These are phyloP conservation scores for Gadopsis bispinosus DNA, from an alignment of 2,797 vertebrate genomes.

Conservation along the genomic window DNA sequence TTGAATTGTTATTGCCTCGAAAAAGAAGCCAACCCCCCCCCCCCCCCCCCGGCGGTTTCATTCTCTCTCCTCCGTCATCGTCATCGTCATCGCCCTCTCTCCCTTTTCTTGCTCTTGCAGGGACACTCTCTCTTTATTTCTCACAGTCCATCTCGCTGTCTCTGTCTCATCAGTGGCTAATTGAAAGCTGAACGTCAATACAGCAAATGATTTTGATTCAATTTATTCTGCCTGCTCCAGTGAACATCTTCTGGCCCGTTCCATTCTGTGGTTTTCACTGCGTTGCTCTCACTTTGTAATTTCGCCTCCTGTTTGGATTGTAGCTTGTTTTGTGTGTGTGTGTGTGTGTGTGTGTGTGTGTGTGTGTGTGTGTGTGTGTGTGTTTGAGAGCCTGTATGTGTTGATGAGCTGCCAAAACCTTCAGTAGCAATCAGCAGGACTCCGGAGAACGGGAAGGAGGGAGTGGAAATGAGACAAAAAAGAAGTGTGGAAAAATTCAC, in stretches of 20 bases:
- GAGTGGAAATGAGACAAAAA: conserved; percentile 57
- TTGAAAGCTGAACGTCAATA: conserved; percentile 79
- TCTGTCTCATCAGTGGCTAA: conserved; percentile 71
- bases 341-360: conserved; percentile 18
- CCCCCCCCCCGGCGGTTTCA: neutral
- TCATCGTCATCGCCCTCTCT: conserved; percentile 25
- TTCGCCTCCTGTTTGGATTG: conserved; percentile 51
- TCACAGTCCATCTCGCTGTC: conserved; percentile 46
- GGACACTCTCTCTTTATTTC: conserved; percentile 14
- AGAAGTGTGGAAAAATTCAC: conserved; percentile 41
- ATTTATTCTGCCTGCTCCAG: conserved; percentile 74
- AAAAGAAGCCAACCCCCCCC: conserved; percentile 60
- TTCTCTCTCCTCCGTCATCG: conserved; percentile 32
- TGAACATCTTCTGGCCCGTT: conserved; percentile 58
- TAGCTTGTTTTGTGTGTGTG: conserved; percentile 8
- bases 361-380: conserved; percentile 35
- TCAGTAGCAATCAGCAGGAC: conserved; percentile 70
- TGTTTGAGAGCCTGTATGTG: conserved; percentile 43
- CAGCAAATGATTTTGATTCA: conserved; percentile 75
- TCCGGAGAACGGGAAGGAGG: conserved; percentile 35
- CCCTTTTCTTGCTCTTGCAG: conserved; percentile 26
- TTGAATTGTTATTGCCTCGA: conserved; percentile 80
- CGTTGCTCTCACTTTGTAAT: conserved; percentile 67
- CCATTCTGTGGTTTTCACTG: conserved; percentile 40
- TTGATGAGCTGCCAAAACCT: conserved; percentile 66